Evolutionary conservation across 2,113 vertebrate species (phyloP).

Genomic region (Indicator indicator): DNA sequence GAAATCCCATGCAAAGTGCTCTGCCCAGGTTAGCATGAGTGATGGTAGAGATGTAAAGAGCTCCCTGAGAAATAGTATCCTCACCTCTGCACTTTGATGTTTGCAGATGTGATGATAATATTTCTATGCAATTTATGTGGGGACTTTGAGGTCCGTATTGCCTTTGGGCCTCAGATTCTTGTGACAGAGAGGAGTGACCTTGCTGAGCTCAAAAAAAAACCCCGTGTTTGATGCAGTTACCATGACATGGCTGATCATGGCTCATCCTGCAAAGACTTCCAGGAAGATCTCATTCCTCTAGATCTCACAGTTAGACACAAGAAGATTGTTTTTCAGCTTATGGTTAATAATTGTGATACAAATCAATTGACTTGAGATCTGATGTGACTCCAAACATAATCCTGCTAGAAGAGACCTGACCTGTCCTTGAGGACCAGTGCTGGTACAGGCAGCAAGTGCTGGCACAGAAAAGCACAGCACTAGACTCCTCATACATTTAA

Average conservation of each 20-base stretch:
- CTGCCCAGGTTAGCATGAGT: not conserved
- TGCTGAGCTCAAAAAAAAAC: not conserved
- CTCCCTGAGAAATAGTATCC: not conserved
- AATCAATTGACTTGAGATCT: not conserved
- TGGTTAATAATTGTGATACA: not conserved
- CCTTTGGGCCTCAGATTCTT: not conserved
- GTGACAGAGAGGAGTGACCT: not conserved
- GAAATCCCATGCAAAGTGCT: not conserved
- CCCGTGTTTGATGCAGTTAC: not conserved
- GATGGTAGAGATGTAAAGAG: not conserved
- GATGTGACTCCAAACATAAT: not conserved
- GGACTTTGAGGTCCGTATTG: fast-evolving
- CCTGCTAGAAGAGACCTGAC: not conserved
- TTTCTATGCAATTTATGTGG: fast-evolving
- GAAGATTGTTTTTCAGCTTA: not conserved
- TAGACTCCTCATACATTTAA: fast-evolving
- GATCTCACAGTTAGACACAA: not conserved
- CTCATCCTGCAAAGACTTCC: not conserved
- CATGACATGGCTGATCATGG: fast-evolving
- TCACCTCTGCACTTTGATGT: fast-evolving
- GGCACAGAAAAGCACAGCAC: not conserved
- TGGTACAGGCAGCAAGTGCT: not conserved
- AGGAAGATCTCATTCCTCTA: not conserved
- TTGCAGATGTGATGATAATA: not conserved
- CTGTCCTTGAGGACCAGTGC: not conserved